A percentile compares a stretch with the other conserved stretches of the same genome.
These are phyloP conservation scores for Hydroisotoma schaefferi DNA, from an alignment of 2,888 invertebrate genomes.

Conservation along the genomic window DNA sequence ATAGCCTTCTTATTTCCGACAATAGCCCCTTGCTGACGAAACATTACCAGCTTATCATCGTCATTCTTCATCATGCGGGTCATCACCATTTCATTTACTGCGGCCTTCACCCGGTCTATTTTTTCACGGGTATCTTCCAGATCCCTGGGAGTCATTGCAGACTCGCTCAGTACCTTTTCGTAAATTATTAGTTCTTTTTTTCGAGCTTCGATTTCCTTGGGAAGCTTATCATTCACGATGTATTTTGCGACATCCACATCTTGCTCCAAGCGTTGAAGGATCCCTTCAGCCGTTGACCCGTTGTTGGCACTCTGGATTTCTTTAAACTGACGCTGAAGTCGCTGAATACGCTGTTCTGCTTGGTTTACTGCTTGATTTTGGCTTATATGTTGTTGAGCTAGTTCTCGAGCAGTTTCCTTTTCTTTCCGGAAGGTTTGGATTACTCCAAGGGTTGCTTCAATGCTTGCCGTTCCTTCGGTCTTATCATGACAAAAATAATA, in stretches of 20 bases:
- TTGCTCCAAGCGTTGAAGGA: constrained; percentile 70
- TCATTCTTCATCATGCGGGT: constrained; percentile 62
- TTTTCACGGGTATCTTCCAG: constrained; percentile 62
- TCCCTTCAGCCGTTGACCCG: constrained; percentile 62
- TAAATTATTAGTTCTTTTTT: constrained; percentile 67
- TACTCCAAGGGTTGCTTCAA: constrained; percentile 62
- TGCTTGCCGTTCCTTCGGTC: constrained; percentile 65
- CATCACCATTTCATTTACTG: constrained; percentile 70
- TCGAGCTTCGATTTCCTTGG: constrained; percentile 64
- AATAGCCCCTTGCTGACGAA: constrained; percentile 77
- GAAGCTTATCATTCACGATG: constrained; percentile 73
- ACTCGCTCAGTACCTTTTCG: constrained; percentile 64
- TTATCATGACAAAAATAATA: constrained; percentile 49
- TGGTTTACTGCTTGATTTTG: constrained; percentile 57
- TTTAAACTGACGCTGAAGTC: constrained; percentile 67
- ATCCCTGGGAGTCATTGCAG: constrained; percentile 65
- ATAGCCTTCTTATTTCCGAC: constrained; percentile 75
- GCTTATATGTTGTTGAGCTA: constrained; percentile 59
- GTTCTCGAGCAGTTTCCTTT: constrained; percentile 60
- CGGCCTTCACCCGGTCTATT: constrained; percentile 57
- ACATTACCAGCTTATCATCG: constrained; percentile 74
- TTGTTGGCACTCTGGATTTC: constrained; percentile 59
- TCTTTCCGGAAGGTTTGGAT: constrained; percentile 58
- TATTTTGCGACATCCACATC: constrained; percentile 72
- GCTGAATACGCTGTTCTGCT: constrained; percentile 57